A percentile compares a stretch with the other conserved stretches of the same genome.
phyloP scores from a whole-genome alignment of 2,888 invertebrate species.

The Meteorus cinctellus region DNA sequence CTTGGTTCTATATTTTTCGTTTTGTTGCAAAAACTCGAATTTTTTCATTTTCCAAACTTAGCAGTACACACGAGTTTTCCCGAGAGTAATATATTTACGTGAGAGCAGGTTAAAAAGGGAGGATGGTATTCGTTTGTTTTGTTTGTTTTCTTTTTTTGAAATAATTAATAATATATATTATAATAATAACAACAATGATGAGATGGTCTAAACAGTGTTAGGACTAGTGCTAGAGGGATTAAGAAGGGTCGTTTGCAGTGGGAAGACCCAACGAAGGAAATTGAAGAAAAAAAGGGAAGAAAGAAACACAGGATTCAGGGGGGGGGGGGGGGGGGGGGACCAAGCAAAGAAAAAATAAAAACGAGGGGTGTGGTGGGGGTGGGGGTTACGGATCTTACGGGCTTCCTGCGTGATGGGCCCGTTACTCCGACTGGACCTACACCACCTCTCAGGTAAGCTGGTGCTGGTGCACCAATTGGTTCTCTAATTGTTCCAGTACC shows the following conservation, averaged over 20 bases:
- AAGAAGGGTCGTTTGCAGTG: constrained; percentile 13
- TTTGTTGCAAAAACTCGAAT: no score
- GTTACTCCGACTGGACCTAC: constrained; percentile 70
- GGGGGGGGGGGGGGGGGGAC: constrained; percentile 47
- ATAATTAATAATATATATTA: constrained; percentile 69
- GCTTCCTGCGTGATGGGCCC: constrained; percentile 73
- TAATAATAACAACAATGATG: constrained; percentile 72
- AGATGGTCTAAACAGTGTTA: constrained; percentile 73
- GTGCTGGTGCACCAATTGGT: constrained; percentile 67
- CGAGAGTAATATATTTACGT: constrained; percentile 12
- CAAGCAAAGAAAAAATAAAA: constrained; percentile 51
- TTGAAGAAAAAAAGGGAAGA: constrained; percentile 47
- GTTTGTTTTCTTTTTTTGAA: constrained; percentile 52
- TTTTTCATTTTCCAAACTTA: background rate
- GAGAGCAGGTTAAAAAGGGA: constrained; percentile 41
- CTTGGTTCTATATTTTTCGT: background rate
- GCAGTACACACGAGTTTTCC: constrained; percentile 4
- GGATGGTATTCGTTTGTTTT: constrained; percentile 19
- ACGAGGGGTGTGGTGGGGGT: constrained; percentile 71
- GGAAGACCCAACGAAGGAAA: constrained; percentile 56
- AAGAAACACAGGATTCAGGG: constrained; percentile 35
- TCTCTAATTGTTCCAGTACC: constrained; percentile 72
- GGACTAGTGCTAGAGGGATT: constrained; percentile 72
- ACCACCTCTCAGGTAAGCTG: constrained; percentile 69
- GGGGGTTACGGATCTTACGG: constrained; percentile 74